A percentile compares a stretch with the other conserved stretches of the same genome.
Conservation (phyloP, 1,140 invertebrate genomes). For the Anastrepha ludens region DNA sequence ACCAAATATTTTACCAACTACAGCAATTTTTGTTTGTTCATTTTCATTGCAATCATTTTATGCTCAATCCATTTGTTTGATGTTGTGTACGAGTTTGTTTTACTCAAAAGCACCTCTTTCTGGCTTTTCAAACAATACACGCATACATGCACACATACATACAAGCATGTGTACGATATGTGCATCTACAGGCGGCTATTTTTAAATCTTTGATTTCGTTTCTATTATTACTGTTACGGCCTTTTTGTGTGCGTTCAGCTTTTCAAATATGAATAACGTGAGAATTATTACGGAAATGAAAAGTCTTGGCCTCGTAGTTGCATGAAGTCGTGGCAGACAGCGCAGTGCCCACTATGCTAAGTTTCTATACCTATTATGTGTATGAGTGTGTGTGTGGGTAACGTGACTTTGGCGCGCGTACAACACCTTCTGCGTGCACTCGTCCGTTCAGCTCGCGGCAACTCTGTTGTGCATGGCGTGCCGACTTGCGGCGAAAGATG, state of each 20-base stretch:
- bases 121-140: too few relatives aligned
- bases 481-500: neutral
- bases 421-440: neutral
- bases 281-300: conserved; percentile 6
- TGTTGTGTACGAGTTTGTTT: too few relatives aligned
- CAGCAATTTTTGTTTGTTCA: too few relatives aligned
- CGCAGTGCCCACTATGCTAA: neutral
- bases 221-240: neutral
- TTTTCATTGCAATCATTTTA: too few relatives aligned
- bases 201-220: neutral
- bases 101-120: too few relatives aligned
- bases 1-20: too few relatives aligned
- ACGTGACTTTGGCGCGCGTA: neutral
- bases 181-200: neutral
- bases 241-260: neutral
- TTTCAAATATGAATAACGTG: conserved; percentile 9
- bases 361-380: neutral
- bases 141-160: too few relatives aligned
- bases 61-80: too few relatives aligned
- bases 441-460: neutral
- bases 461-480: neutral
- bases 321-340: neutral
- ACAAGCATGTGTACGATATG: too few relatives aligned
- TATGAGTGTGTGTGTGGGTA: neutral
- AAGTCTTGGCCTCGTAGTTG: neutral